phyloP scores from a whole-genome alignment of 2,797 vertebrate genomes.

The Cynopterus sphinx region DNA sequence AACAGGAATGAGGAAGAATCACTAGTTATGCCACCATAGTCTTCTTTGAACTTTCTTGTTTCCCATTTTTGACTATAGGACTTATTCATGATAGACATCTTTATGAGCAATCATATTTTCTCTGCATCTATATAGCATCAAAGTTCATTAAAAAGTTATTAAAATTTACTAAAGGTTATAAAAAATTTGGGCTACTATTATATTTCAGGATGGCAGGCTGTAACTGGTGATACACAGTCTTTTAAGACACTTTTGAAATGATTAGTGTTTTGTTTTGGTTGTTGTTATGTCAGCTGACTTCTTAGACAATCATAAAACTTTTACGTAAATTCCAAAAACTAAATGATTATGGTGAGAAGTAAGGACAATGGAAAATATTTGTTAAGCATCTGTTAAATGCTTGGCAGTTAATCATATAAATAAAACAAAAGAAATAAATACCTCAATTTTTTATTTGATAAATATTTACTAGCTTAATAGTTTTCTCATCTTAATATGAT shows the following conservation, averaged over 20 bases:
- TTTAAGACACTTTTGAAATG: not conserved
- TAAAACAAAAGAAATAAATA: slow-evolving; percentile 46
- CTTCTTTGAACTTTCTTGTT: not conserved
- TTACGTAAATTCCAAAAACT: not conserved
- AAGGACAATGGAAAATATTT: slow-evolving; percentile 39
- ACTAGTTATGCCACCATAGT: not conserved
- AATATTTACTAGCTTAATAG: slow-evolving; percentile 44
- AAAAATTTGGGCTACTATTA: not conserved
- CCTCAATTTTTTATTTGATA: slow-evolving; percentile 22
- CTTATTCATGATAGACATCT: not conserved
- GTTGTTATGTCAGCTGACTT: not conserved
- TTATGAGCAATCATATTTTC: not conserved
- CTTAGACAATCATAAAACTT: not conserved
- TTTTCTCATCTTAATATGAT: slow-evolving; percentile 36
- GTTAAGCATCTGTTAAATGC: not conserved
- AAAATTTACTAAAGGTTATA: not conserved
- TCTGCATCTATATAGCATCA: not conserved
- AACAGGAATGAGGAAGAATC: not conserved
- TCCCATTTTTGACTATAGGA: not conserved
- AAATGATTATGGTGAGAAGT: not conserved
- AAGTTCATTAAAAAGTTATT: not conserved
- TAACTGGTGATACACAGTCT: not conserved
- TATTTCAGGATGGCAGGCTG: not conserved
- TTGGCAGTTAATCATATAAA: not conserved
- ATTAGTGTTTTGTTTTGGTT: not conserved